A percentile compares a stretch with the other conserved stretches of the same genome.
Conservation (phyloP, 2,888 invertebrate species). For the Portevinia maculata region DNA sequence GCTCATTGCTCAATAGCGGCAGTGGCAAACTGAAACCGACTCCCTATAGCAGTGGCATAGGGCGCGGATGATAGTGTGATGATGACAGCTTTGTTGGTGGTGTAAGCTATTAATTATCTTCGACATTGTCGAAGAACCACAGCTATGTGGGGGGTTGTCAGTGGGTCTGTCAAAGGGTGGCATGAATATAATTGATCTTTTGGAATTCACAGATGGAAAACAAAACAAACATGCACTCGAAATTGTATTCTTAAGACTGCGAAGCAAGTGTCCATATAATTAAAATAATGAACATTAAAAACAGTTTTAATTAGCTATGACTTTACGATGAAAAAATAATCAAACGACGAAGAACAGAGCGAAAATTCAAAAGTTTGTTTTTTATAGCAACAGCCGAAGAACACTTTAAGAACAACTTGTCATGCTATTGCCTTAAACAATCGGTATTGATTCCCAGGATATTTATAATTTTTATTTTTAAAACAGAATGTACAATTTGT, state of each 20-base stretch:
- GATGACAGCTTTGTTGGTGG: constrained; percentile 46
- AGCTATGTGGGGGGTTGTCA: constrained; percentile 20
- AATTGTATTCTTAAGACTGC: constrained; percentile 24
- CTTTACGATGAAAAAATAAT: background rate
- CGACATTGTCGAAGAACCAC: constrained; percentile 49
- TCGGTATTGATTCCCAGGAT: too few species aligned
- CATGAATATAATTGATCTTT: constrained; percentile 49
- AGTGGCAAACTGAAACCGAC: constrained; percentile 2
- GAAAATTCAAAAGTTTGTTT: background rate
- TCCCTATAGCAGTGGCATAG: constrained; percentile 8
- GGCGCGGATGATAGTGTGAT: constrained; percentile 49
- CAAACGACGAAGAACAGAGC: background rate
- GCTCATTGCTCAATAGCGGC: constrained; percentile 65
- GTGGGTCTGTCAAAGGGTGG: constrained; percentile 8
- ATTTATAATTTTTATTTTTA: too few species aligned
- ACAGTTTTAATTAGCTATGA: constrained; percentile 25
- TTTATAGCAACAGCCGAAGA: background rate
- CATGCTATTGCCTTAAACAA: background rate
- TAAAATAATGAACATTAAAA: constrained; percentile 44
- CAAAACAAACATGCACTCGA: constrained; percentile 10
- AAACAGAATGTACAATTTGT: too few species aligned
- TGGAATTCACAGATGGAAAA: constrained; percentile 38
- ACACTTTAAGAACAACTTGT: background rate
- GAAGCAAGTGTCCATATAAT: constrained; percentile 26
- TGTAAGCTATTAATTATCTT: constrained; percentile 63